A percentile compares a stretch with the other conserved stretches of the same genome.
phyloP scores from a whole-genome alignment of 2,113 vertebrate genomes.

The Peromyscus polionotus region DNA sequence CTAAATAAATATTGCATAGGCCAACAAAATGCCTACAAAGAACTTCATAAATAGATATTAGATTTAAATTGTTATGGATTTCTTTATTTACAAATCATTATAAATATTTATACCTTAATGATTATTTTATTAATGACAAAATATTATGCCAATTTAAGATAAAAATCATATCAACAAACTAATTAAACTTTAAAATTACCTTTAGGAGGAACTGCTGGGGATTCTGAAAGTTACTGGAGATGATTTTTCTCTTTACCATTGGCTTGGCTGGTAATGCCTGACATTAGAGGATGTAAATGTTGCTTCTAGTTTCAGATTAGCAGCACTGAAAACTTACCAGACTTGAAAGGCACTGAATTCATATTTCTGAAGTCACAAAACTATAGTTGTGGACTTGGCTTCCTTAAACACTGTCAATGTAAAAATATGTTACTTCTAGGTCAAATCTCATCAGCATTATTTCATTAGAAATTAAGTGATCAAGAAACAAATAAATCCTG shows the following conservation, averaged over 20 bases:
- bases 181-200: conserved; percentile 45
- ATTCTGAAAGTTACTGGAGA: not conserved
- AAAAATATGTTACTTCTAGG: not conserved
- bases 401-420: conserved; percentile 47
- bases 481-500: conserved; percentile 25
- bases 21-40: not conserved
- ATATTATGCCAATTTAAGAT: not conserved
- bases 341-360: not conserved
- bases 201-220: not conserved
- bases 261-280: not conserved
- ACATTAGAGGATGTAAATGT: not conserved
- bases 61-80: not conserved
- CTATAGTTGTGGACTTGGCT: not conserved
- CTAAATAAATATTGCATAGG: not conserved
- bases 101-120: not conserved
- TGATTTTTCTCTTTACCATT: not conserved
- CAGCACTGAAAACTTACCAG: not conserved
- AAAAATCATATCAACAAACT: not conserved
- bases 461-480: conserved; percentile 40
- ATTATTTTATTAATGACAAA: conserved; percentile 36
- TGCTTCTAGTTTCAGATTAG: conserved; percentile 34
- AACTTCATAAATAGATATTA: conserved; percentile 46
- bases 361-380: not conserved
- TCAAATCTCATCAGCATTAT: conserved; percentile 27
- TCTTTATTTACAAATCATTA: not conserved